Evolutionary conservation across 1,140 invertebrate genomes (phyloP).

Genomic region (Orchesella cincta): DNA sequence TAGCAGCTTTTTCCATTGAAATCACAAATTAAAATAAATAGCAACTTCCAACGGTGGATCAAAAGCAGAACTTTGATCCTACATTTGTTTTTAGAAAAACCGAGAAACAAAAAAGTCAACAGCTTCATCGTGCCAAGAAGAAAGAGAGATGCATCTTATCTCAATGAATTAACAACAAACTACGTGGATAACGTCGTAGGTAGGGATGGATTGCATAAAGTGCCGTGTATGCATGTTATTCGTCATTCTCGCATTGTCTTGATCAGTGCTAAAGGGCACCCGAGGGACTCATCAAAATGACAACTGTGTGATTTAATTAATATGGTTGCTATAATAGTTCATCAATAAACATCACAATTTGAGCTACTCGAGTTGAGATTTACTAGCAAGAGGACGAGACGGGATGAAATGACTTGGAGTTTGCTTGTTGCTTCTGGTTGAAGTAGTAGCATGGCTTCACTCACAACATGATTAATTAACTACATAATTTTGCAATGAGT

Average conservation of each 20-base stretch:
- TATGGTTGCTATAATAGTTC: slow-evolving; percentile 17
- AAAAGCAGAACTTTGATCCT: too few species aligned
- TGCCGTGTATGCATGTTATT: slow-evolving; percentile 13
- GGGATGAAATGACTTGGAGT: neutral
- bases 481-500: slow-evolving; percentile 33
- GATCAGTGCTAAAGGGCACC: slow-evolving; percentile 9
- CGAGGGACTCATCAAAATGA: slow-evolving; percentile 20
- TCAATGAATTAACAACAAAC: too few species aligned
- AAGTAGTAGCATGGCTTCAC: neutral
- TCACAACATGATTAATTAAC: slow-evolving; percentile 23
- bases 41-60: too few species aligned
- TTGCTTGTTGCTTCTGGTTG: neutral
- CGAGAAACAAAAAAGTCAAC: too few species aligned
- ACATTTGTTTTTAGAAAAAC: too few species aligned
- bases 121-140: too few species aligned
- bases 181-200: too few species aligned
- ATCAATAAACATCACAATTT: slow-evolving; percentile 16
- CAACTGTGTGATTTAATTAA: slow-evolving; percentile 26
- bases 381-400: neutral
- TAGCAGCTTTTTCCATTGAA: neutral
- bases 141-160: too few species aligned
- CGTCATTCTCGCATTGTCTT: slow-evolving; percentile 2
- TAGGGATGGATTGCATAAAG: too few species aligned
- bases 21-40: neutral
- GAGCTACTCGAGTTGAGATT: slow-evolving; percentile 18